Evolutionary conservation across 2,113 vertebrate species (phyloP).

Genomic region (Colistium nudipinnis): DNA sequence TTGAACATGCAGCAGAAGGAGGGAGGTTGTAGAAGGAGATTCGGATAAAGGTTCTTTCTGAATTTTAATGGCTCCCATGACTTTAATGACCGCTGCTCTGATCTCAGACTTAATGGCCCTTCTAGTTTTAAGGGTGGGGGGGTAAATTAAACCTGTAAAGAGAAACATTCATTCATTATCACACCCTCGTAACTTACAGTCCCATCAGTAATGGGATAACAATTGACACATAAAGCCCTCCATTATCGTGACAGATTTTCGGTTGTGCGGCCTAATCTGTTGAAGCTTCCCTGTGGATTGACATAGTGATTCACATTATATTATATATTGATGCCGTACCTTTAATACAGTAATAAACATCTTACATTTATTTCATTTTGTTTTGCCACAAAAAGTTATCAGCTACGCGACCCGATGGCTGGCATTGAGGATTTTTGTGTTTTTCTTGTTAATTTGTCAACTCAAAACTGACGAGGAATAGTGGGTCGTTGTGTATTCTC

Average conservation of each 20-base stretch:
- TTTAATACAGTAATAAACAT: constrained; percentile 5
- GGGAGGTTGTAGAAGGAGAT: constrained; percentile 41
- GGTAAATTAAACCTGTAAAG: constrained; percentile 80
- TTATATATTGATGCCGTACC: neutral
- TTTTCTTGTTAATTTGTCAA: no score
- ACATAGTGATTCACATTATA: neutral
- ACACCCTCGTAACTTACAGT: constrained; percentile 59
- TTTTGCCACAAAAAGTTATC: neutral
- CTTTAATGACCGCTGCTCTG: constrained; percentile 77
- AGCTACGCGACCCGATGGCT: no score
- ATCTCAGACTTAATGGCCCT: constrained; percentile 80
- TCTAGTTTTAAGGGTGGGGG: constrained; percentile 58
- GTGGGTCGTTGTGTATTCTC: neutral
- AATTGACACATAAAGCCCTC: constrained; percentile 66
- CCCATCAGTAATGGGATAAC: constrained; percentile 67
- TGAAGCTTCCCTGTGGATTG: constrained; percentile 28
- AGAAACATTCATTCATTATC: constrained; percentile 72
- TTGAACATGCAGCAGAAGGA: constrained; percentile 56
- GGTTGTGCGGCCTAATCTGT: constrained; percentile 75
- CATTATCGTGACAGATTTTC: constrained; percentile 63
- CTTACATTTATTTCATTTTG: no score
- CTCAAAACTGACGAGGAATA: no score
- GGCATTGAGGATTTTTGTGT: no score
- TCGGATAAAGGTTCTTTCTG: constrained; percentile 47
- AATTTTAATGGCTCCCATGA: constrained; percentile 71